Evolutionary conservation across 2,113 vertebrate species (phyloP).

Genomic region (Bagarius yarrelli): DNA sequence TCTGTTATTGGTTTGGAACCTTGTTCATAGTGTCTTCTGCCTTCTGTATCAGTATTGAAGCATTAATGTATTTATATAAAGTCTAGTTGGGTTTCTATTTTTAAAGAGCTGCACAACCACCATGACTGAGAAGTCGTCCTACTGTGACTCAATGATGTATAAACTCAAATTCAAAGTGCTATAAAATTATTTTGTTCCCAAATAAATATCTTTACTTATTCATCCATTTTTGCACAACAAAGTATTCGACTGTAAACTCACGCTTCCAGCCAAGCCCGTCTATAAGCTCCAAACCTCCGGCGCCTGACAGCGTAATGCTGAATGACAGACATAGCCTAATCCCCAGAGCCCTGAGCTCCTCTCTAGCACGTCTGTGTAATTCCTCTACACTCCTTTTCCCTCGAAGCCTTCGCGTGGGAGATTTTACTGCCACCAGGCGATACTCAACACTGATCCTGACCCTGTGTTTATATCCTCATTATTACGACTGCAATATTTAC

Average conservation of each 20-base stretch:
- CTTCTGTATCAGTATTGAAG: neutral
- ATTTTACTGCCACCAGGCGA: slow-evolving; percentile 17
- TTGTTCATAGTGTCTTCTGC: too few relatives aligned
- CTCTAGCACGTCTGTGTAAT: neutral
- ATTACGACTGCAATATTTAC: slow-evolving; percentile 7
- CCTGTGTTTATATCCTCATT: slow-evolving; percentile 10
- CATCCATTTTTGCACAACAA: neutral
- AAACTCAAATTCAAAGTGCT: neutral
- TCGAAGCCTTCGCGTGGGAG: neutral
- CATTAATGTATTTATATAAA: neutral
- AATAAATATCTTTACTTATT: neutral
- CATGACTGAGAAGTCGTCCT: neutral
- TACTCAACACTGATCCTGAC: neutral
- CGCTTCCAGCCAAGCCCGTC: neutral
- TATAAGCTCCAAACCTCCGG: slow-evolving; percentile 14
- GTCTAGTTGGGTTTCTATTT: too few relatives aligned
- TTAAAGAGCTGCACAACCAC: neutral
- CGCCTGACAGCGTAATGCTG: slow-evolving; percentile 14
- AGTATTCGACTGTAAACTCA: neutral
- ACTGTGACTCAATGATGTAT: neutral
- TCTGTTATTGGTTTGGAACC: too few relatives aligned
- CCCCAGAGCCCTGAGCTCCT: neutral
- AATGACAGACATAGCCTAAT: slow-evolving; percentile 36
- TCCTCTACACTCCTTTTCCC: neutral
- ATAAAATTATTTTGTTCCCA: neutral